Evolutionary conservation across 2,888 invertebrate genomes (phyloP), one percentile per base, ranked within the genome.

Genomic region (Iphiclides podalirius): DNA sequence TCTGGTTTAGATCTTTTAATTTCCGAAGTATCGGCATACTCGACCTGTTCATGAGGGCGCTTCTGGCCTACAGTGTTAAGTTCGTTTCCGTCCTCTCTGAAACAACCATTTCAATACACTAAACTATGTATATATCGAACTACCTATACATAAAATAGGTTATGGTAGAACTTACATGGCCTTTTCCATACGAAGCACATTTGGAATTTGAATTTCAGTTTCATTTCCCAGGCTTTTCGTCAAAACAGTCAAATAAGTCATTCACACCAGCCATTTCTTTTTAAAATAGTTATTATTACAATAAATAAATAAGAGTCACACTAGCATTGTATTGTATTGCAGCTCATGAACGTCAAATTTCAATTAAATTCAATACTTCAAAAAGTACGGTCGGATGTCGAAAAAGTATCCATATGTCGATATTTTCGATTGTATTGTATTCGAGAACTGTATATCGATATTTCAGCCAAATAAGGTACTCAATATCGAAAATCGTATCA

Each of bases 191-290:
- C 53, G 66, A 52, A 70, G 64, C 14, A 77, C 52, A 35, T 72
- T 75, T 23, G 80, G 78, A 43, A 75, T 67, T 54, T 79, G 75
- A 28, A 75, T 59, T 20, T 75, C 57, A 17, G 70, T 57, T 57
- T 72, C 73, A 58, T 67, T 77, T 16, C 69, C 57, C 4, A n/a
- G 66, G 52, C 3, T 68, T 52, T 36, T 85, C 79, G 26, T 84
- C 84, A 59, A 88, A 87, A 66, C 87, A 87, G 67, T 83, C 82
- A 62, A 88, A 88, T 61, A 88, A 66, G 65, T 59, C 73, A 53
- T 75, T 68, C 14, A 85, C 53, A 57, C 82, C 77, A 51, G 74
- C 73, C 86, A 87, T 86, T 51, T 48, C 44, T 35, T 35, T 28
- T 14, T 44, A 14, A 14, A 20, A 35, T n/a, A 7, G 11, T 11